These are phyloP conservation scores for Syndactyla subalaris DNA, from an alignment of 2,797 vertebrate genomes.

Conservation along the genomic window DNA sequence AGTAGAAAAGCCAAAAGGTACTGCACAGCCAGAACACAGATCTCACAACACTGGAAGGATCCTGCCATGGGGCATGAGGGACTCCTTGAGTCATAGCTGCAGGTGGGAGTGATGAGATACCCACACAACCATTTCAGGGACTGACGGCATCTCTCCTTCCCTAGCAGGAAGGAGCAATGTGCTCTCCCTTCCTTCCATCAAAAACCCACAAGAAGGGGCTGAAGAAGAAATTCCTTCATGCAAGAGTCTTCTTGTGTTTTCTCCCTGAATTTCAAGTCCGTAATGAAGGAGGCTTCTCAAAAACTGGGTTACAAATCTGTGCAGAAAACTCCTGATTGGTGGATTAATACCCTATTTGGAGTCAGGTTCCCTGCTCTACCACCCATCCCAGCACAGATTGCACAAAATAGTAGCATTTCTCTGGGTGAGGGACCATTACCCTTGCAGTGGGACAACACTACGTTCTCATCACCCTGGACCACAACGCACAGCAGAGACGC, in stretches of 20 bases:
- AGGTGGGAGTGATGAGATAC: not conserved
- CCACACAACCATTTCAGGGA: not conserved
- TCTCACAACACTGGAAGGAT: not conserved
- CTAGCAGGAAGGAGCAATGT: not conserved
- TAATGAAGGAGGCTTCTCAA: not conserved
- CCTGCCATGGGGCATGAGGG: not conserved
- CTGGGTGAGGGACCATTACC: not conserved
- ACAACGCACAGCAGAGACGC: not conserved
- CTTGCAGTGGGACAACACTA: not conserved
- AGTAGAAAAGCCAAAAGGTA: not conserved
- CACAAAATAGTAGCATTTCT: not conserved
- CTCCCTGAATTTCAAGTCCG: not conserved
- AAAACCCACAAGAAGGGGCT: not conserved
- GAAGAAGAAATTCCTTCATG: not conserved
- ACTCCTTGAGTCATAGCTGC: not conserved
- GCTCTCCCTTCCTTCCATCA: not conserved
- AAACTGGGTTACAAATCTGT: not conserved
- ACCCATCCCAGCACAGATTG: fast-evolving
- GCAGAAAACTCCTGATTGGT: not conserved
- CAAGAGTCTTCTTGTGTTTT: not conserved
- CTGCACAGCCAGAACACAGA: not conserved
- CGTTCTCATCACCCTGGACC: fast-evolving
- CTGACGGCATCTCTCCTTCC: not conserved
- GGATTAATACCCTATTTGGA: not conserved
- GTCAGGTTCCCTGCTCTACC: not conserved